These are phyloP conservation scores for Megaceryle maxima DNA, from an alignment of 2,113 vertebrate species.

Conservation along the genomic window DNA sequence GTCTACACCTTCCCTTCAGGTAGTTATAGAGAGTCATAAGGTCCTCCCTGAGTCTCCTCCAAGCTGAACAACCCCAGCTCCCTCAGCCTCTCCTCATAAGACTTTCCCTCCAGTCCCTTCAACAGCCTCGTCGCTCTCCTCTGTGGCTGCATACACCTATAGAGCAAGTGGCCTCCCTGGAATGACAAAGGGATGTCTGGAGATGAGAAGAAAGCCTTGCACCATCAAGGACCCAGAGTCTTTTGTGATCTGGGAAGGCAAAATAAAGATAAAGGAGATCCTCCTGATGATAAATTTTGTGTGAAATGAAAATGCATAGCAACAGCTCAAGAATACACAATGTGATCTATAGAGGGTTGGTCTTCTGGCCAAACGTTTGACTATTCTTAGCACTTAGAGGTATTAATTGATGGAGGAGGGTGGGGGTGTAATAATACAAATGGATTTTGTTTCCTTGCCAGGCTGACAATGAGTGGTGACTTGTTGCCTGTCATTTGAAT, in stretches of 20 bases:
- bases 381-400: not conserved
- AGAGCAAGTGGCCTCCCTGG: not conserved
- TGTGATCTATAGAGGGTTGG: not conserved
- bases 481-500: not conserved
- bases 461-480: not conserved
- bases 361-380: not conserved
- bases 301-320: not conserved
- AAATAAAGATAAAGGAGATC: not conserved
- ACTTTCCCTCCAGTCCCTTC: too few species aligned
- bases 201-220: not conserved
- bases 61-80: too few species aligned
- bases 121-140: too few species aligned
- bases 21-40: too few species aligned
- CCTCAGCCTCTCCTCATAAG: too few species aligned
- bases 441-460: not conserved
- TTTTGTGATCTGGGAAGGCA: not conserved
- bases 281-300: not conserved
- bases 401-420: not conserved
- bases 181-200: not conserved
- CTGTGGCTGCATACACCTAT: not conserved
- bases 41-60: too few species aligned
- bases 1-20: too few species aligned
- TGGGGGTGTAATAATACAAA: not conserved
- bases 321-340: not conserved
- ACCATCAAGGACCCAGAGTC: not conserved